Base-by-base conservation (phyloP, 1,140 invertebrate species). In the Harpegnathos saltator region DNA sequence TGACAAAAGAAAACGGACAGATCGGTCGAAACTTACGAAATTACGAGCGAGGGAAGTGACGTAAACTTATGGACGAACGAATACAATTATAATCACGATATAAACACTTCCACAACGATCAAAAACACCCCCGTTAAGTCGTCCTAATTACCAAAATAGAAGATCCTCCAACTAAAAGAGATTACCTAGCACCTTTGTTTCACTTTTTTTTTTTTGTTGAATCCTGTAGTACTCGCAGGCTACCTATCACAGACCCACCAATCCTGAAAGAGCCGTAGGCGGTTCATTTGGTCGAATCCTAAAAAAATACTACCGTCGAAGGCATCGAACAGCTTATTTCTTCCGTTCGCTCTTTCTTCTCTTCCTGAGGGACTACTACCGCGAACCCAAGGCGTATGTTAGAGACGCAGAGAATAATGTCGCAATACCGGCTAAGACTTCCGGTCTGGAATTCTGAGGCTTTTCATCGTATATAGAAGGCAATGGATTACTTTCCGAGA, bases 241-340 rank as follows among this genome's bases (percentile, higher is more conserved):
- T 88, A 84, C 83, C 84, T 90, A 90, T 91, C 89, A 92, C 90
- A 91, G 91, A 92, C 80, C 82, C 84, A 90, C 80, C 85, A 89
- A 89, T 88, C 83, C 86, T 86, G 78, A 84, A 89, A 86, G 71
- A 84, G 86, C 83, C 82, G 33, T 80, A 83, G 72, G 68, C 83
- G 69, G 62, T 89, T 86, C 54, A 84, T 89, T 44, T 86, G 86
- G 84, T 91, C 89, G 85, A 90, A 90, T 83, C 66, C 80, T 89
- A 91, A 91, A 89, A 87, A 88, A 91, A 88, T 88, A 88, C 62
- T 77, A 73, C 72, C 83, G 26, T 87, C 62, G 24, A 48, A 72
- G 82, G 85, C 66, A 84, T 75, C 84, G 50, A 80, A 68, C 44
- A 52, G 62, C 19, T 78, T 26, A 52, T 78, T 17, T 68, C 50